Evolutionary conservation across 2,888 invertebrate genomes (phyloP).

Genomic region (Elegia similella): DNA sequence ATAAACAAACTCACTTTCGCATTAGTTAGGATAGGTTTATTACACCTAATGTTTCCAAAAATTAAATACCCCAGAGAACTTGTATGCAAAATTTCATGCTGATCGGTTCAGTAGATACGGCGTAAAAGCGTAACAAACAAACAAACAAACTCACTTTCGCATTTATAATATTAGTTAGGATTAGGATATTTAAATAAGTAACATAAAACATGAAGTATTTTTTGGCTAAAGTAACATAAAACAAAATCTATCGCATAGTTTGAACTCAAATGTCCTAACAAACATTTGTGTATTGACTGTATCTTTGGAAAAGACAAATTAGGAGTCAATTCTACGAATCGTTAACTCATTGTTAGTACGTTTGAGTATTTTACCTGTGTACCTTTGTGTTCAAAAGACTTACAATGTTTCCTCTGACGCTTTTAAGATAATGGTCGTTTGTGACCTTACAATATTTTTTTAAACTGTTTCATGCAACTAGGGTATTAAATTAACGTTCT

Average conservation of each 20-base stretch:
- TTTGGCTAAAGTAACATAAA: no score
- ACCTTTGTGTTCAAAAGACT: slow-evolving; percentile 20
- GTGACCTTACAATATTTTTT: slow-evolving; percentile 31
- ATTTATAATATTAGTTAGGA: no score
- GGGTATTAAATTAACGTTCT: slow-evolving; percentile 20
- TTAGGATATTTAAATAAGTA: no score
- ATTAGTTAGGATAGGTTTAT: no score
- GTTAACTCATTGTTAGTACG: background rate
- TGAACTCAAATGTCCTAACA: background rate
- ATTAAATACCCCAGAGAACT: no score
- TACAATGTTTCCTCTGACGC: slow-evolving; percentile 22
- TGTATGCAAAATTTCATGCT: no score
- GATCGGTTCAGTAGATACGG: no score
- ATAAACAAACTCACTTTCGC: no score
- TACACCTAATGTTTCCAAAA: no score
- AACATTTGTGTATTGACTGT: background rate
- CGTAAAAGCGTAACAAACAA: no score
- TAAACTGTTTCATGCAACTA: slow-evolving; percentile 11
- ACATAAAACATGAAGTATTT: no score
- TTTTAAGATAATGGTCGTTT: slow-evolving; percentile 28
- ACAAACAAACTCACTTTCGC: no score
- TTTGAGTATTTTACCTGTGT: background rate
- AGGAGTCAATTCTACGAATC: background rate
- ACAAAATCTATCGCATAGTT: background rate
- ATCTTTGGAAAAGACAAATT: background rate